Base-by-base conservation (phyloP, 2,888 invertebrate genomes). In the Drosophila falleni region DNA sequence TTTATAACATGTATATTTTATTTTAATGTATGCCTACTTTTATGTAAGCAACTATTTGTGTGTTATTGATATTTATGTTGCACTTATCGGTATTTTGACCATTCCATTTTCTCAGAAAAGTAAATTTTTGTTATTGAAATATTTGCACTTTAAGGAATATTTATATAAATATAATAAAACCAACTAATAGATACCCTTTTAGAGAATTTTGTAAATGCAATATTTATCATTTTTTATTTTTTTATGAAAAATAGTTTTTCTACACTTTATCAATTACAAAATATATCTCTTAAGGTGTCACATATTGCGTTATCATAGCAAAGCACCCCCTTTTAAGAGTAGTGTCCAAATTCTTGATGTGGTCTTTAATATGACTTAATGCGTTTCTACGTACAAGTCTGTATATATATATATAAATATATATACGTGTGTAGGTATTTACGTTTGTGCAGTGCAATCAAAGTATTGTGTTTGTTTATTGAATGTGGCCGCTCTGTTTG, bases 391-490 rank as follows among this genome's bases (percentile, higher is more conserved):
- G 26, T 26, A 26, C 29, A 8, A 29, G 29, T 29, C 2, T 1
- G 29, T 6, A 1, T 29, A 8, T 29, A 29, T 6, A 4, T 29
- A 8, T 35, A 15, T 16, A 15, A 13, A 46, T 42, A 42, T 15
- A 35, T 69, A 39, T 78, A 65, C 74, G 73, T 74, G 69, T 31
- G 3, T 31, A 31, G 8, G 8, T 31, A 31, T 31, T 31, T 47
- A 39, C 15, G 44, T 69, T 33, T 80, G 68, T 80, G 76, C 78
- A 73, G 64, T 78, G 77, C 72, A 86, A 89, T 89, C 86, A 86
- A 84, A 81, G 86, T 84, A 69, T 84, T 84, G 72, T 79, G 74
- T 87, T 85, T 86, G 82, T 81, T 86, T 88, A 88, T 83, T 79
- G 78, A 88, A 84, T 87, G 78, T 54, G 70, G 74, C 42, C 60